Evolutionary conservation across 2,888 invertebrate genomes (phyloP).

Genomic region (Luperina nickerlii): DNA sequence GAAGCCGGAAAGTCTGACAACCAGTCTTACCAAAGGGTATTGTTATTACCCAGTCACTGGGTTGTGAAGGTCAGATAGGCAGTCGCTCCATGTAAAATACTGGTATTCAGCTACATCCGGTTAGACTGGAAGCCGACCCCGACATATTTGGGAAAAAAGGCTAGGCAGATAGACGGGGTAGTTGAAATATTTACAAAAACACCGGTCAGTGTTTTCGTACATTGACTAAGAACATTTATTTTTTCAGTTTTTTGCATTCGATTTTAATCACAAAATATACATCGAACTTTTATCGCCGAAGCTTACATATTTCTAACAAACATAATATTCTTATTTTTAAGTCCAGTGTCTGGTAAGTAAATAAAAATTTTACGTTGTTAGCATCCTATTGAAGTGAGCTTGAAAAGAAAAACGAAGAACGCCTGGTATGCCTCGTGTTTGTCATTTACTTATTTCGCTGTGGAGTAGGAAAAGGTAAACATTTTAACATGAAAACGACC

Average conservation of each 20-base stretch:
- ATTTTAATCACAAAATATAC: too few species aligned
- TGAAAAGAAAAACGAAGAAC: constrained; percentile 9
- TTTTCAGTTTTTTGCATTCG: too few species aligned
- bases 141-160: neutral
- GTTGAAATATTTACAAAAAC: constrained; percentile 1
- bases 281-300: too few species aligned
- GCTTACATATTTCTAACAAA: too few species aligned
- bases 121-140: neutral
- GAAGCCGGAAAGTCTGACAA: neutral
- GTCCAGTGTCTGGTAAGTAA: neutral
- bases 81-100: neutral
- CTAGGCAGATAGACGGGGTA: neutral
- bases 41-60: too few species aligned
- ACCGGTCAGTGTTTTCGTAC: neutral
- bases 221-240: neutral
- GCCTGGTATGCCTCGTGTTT: constrained; percentile 12
- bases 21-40: neutral
- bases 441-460: constrained; percentile 12
- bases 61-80: neutral
- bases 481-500: neutral
- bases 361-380: constrained; percentile 28
- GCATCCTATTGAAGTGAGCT: constrained; percentile 27
- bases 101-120: neutral
- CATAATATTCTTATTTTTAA: neutral
- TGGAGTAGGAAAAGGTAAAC: neutral